A percentile compares a stretch with the other conserved stretches of the same genome.
Evolutionary conservation across 2,888 invertebrate species (phyloP).

Genomic region (Danaus chrysippus): DNA sequence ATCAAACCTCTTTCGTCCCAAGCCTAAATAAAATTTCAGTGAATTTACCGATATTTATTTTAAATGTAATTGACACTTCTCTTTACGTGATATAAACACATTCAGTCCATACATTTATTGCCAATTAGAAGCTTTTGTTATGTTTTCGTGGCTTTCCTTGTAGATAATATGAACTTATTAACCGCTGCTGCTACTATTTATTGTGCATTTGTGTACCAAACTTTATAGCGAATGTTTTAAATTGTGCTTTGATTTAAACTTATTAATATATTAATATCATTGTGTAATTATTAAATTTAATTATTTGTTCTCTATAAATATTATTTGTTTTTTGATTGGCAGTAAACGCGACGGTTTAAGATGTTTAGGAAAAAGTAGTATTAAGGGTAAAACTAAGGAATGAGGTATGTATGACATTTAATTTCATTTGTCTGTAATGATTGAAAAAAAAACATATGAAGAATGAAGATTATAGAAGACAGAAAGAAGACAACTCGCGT

Average conservation of each 20-base stretch:
- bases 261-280: background rate
- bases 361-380: too few species aligned
- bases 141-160: slow-evolving; percentile 65
- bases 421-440: background rate
- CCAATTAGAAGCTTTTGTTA: slow-evolving; percentile 53
- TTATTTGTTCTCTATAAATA: background rate
- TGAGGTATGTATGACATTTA: background rate
- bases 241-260: background rate
- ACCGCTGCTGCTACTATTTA: slow-evolving; percentile 15
- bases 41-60: too few species aligned
- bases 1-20: too few species aligned
- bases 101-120: slow-evolving; percentile 14
- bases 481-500: slow-evolving; percentile 52
- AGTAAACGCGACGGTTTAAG: too few species aligned
- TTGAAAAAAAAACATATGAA: slow-evolving; percentile 2
- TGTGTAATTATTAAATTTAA: background rate
- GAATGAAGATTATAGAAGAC: slow-evolving; percentile 24
- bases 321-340: background rate
- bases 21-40: too few species aligned
- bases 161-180: slow-evolving; percentile 65
- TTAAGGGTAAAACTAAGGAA: too few species aligned
- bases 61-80: too few species aligned
- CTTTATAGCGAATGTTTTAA: slow-evolving; percentile 9
- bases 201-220: slow-evolving; percentile 9
- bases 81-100: background rate